These are phyloP conservation scores for Dicentrarchus labrax DNA, from an alignment of 2,113 vertebrate genomes.

Conservation along the genomic window DNA sequence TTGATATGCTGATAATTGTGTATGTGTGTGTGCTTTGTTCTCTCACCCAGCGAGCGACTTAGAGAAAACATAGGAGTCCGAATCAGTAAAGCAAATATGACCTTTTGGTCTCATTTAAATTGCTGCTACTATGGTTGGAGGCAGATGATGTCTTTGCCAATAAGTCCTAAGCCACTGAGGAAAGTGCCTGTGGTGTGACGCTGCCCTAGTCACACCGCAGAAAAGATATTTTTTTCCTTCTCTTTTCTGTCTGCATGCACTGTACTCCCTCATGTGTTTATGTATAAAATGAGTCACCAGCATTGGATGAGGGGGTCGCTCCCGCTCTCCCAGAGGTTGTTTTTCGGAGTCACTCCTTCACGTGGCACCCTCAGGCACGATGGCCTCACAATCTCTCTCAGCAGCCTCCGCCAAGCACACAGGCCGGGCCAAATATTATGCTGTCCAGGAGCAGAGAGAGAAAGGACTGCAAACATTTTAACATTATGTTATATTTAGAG, in stretches of 20 bases:
- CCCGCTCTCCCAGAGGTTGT: constrained; percentile 47
- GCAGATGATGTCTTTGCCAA: constrained; percentile 61
- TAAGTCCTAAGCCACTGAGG: constrained; percentile 41
- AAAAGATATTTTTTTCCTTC: constrained; percentile 26
- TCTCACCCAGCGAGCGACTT: not conserved
- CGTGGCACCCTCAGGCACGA: constrained; percentile 29
- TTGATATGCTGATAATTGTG: constrained; percentile 6
- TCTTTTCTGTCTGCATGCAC: constrained; percentile 22
- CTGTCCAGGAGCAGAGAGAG: constrained; percentile 50
- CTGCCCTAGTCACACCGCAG: constrained; percentile 49
- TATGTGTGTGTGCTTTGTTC: constrained; percentile 9
- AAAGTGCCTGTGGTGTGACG: constrained; percentile 44
- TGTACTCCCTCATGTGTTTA: constrained; percentile 35
- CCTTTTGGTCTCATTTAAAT: constrained; percentile 74
- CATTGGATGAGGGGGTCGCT: constrained; percentile 50
- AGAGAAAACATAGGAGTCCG: constrained; percentile 4
- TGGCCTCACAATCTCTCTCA: constrained; percentile 40
- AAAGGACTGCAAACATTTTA: constrained; percentile 23
- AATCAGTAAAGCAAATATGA: constrained; percentile 63
- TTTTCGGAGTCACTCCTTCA: constrained; percentile 66
- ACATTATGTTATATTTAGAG: constrained; percentile 45
- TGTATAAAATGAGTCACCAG: constrained; percentile 68
- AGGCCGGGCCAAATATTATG: constrained; percentile 39
- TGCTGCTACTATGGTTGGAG: constrained; percentile 42
- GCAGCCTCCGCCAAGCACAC: constrained; percentile 46